Percentiles rank a stretch among this genome's conserved stretches.
These are phyloP conservation scores for Telenomus remus DNA, from an alignment of 1,140 invertebrate species.

Conservation along the genomic window DNA sequence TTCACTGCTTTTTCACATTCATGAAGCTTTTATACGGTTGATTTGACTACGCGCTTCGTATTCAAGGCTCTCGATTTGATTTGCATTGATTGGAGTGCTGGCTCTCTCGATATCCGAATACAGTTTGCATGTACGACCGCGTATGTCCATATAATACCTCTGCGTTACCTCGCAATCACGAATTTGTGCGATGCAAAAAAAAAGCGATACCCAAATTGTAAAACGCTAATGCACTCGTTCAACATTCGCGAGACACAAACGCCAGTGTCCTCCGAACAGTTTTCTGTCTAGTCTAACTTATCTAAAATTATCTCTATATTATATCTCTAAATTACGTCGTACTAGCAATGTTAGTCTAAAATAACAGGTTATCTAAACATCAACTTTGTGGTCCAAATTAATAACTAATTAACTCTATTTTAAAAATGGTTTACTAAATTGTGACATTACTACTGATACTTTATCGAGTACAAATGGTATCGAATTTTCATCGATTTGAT, in stretches of 20 bases:
- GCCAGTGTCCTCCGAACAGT: conserved; percentile 23
- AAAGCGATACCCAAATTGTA: conserved; percentile 41
- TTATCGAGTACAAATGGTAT: no score
- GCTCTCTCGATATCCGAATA: conserved; percentile 59
- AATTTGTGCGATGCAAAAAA: conserved; percentile 27
- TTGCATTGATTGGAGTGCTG: conserved; percentile 76
- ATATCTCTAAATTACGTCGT: no score
- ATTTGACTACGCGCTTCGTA: conserved; percentile 73
- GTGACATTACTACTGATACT: neutral
- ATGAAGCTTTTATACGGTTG: conserved; percentile 74
- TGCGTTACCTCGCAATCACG: conserved; percentile 31
- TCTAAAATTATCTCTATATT: neutral
- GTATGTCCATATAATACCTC: conserved; percentile 37
- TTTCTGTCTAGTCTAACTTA: conserved; percentile 4
- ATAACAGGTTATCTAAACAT: no score
- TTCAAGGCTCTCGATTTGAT: conserved; percentile 72
- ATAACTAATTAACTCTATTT: no score
- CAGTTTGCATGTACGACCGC: conserved; percentile 25
- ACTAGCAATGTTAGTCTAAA: no score
- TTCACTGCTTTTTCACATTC: conserved; percentile 74
- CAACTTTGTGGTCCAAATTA: no score
- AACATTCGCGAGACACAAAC: conserved; percentile 17
- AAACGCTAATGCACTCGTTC: conserved; percentile 34
- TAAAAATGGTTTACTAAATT: no score
- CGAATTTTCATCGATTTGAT: conserved; percentile 10